Evolutionary conservation across 2,113 vertebrate species (phyloP), one percentile per base, ranked within the genome.

Genomic region (Penelope pileata): DNA sequence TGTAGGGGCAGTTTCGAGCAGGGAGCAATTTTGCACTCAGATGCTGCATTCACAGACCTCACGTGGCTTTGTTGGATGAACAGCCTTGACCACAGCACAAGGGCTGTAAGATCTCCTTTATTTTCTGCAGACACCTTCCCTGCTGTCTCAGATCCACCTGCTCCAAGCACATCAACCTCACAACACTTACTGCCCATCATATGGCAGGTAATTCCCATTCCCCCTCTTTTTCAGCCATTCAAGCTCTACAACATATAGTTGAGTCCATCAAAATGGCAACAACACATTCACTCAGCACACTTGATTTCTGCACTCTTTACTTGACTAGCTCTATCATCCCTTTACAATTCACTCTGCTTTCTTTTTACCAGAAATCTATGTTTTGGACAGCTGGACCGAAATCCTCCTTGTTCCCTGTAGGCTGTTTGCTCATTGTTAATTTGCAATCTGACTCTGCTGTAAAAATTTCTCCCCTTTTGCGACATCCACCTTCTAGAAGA

Each of bases 391-490:
- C 24, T 47, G 66, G 32, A 13, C 29, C 17, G 38, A 42, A 42
- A 18, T 32, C 62, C 17, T 21, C 40, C 43, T 9, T 40, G 43
- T 32, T 32, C 19, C 43, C 22, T 47, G 43, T 47, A 47, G 32
- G 32, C 22, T 47, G 43, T 34, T 47, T 47, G 48, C 48, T 54
- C 24, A n/a, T 26, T 64, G 16, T 10, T 64, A 45, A 64, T 38
- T 34, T 45, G n/a, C 22, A 21, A 10, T 14, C 5, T 2, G 16
- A 30, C 26, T 18, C 14, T 3, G 1, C 43, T 4, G 1, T 29
- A 50, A 68, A 58, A 58, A 38, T 9, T 50, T n/a, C 43, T 42
- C 34, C 24, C 9, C 16, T n/a, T 63, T 63, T 12, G 7, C 19
- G 16, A 16, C 21, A 24, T 16, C 24, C 47, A 26, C 47, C 26